Conservation (phyloP, 2,888 invertebrate genomes). For the Lasioglossum calceatum region DNA sequence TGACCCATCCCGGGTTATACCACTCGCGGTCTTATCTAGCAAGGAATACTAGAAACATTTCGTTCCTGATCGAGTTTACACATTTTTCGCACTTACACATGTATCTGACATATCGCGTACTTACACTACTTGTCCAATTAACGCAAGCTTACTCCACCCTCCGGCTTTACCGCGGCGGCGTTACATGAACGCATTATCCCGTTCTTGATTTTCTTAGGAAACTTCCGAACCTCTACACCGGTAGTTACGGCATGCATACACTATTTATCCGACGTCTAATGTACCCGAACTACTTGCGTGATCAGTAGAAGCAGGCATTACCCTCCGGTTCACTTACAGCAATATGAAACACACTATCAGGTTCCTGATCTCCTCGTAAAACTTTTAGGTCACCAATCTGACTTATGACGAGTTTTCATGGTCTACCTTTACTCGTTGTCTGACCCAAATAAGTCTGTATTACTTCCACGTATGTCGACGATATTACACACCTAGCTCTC, state of each 20-base stretch:
- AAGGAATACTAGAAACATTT: neutral
- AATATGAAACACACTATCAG: neutral
- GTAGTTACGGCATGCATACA: neutral
- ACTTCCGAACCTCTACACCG: neutral
- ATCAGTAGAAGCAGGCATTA: neutral
- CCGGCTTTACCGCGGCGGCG: neutral
- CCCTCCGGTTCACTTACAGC: no score
- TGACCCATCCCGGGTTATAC: neutral
- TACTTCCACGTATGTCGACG: neutral
- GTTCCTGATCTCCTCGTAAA: neutral
- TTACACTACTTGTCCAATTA: neutral
- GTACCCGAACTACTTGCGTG: neutral
- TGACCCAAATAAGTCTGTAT: neutral
- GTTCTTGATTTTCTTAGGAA: neutral
- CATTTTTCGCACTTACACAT: no score
- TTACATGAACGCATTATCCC: neutral
- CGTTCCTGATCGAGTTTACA: no score
- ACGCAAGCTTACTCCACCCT: neutral
- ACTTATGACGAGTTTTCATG: neutral
- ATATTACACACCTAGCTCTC: neutral
- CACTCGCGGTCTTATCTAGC: neutral
- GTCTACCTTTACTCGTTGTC: neutral
- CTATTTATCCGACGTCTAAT: neutral
- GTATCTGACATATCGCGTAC: neutral
- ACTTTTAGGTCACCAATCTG: conserved; percentile 2